Evolutionary conservation across 2,888 invertebrate species (phyloP).

Genomic region (Stegophylla sp.): DNA sequence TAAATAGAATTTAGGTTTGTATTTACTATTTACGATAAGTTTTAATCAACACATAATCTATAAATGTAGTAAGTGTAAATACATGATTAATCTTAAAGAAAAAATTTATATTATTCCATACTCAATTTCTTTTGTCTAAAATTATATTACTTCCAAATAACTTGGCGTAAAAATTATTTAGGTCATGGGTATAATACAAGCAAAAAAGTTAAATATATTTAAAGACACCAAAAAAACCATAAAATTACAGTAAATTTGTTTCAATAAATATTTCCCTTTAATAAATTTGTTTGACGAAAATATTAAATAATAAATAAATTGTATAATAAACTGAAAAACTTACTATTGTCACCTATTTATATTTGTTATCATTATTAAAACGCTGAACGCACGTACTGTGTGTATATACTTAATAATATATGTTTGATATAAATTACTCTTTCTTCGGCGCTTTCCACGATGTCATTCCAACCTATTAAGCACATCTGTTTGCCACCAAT

Average conservation of each 20-base stretch:
- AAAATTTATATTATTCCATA: no score
- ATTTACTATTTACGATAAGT: no score
- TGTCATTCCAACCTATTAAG: constrained; percentile 27
- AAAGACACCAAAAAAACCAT: neutral
- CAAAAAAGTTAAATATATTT: neutral
- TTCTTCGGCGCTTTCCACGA: neutral
- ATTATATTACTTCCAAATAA: neutral
- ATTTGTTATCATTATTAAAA: neutral
- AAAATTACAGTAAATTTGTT: neutral
- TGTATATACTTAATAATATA: neutral
- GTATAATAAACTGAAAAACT: neutral
- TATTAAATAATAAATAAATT: neutral
- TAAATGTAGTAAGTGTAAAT: no score
- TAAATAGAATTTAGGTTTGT: no score
- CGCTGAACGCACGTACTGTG: neutral
- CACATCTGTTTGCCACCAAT: constrained; percentile 47
- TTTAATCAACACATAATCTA: no score
- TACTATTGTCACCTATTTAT: neutral
- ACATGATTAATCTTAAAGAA: no score
- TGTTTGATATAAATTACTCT: constrained; percentile 4
- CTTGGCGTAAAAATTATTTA: constrained; percentile 10
- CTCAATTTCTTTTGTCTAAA: neutral
- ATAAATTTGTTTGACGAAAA: neutral
- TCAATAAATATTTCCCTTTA: neutral
- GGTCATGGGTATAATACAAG: neutral